Conservation (phyloP, 2,113 vertebrate species). For the Ceratotherium simum region DNA sequence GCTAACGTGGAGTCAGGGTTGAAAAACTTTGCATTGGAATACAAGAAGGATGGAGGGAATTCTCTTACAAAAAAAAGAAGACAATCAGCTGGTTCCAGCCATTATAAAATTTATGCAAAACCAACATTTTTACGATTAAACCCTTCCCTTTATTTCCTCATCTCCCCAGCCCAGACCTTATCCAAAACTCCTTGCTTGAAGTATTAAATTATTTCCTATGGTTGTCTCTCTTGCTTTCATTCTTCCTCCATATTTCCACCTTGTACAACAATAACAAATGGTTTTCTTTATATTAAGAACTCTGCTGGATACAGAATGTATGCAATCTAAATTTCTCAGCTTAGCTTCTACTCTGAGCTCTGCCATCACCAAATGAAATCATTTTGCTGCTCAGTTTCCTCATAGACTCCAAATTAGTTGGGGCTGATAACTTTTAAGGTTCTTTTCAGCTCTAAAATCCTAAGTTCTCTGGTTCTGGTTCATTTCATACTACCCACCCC, state of each 20-base stretch:
- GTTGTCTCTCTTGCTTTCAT: not conserved
- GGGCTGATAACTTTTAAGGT: not conserved
- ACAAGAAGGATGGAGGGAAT: not conserved
- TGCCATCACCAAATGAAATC: not conserved
- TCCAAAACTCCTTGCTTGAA: not conserved
- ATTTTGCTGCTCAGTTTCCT: not conserved
- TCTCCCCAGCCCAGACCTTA: not conserved
- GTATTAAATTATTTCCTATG: not conserved
- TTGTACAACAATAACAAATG: not conserved
- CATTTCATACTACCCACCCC: not conserved
- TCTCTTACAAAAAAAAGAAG: conserved; percentile 22
- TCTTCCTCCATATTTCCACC: not conserved
- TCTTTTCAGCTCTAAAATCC: not conserved
- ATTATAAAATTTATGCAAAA: not conserved
- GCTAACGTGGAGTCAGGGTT: not conserved
- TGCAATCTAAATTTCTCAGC: not conserved
- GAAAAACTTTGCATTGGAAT: not conserved
- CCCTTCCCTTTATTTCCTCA: not conserved
- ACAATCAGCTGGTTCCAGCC: not conserved
- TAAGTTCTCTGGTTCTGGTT: not conserved
- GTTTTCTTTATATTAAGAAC: not conserved
- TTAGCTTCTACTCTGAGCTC: not conserved
- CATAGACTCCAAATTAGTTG: not conserved
- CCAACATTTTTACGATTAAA: not conserved
- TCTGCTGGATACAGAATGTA: not conserved